These are phyloP conservation scores for Bombus fervidus DNA, from an alignment of 1,140 invertebrate genomes.

Conservation along the genomic window DNA sequence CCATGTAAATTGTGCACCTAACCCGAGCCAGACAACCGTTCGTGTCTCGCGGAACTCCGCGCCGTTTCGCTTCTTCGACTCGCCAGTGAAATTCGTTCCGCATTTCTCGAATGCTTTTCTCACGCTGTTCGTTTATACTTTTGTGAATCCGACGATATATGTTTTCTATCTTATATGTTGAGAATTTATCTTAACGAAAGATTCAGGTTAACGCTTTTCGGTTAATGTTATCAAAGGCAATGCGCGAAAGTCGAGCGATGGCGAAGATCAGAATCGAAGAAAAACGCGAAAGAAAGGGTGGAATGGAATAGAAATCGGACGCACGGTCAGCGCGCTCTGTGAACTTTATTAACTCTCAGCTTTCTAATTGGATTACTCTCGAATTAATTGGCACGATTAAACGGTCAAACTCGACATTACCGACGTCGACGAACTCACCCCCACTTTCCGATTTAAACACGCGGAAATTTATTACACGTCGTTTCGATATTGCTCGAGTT, in stretches of 20 bases:
- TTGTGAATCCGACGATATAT: neutral
- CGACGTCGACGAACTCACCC: neutral
- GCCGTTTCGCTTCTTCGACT: neutral
- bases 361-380: constrained; percentile 61
- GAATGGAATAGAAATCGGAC: constrained; percentile 25
- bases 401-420: constrained; percentile 24
- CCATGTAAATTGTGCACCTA: neutral
- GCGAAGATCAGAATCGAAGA: neutral
- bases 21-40: neutral
- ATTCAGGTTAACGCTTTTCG: neutral
- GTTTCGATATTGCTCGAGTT: neutral
- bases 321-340: neutral
- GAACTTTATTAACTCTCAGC: constrained; percentile 59
- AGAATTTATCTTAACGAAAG: no score
- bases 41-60: neutral
- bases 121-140: neutral
- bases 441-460: neutral
- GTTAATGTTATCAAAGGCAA: neutral
- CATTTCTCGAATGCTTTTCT: neutral
- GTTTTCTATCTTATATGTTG: no score
- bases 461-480: neutral
- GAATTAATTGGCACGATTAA: constrained; percentile 64
- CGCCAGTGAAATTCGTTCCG: neutral
- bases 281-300: neutral
- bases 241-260: neutral